These are phyloP conservation scores for Melitaea cinxia DNA, from an alignment of 1,140 invertebrate species.

Conservation along the genomic window DNA sequence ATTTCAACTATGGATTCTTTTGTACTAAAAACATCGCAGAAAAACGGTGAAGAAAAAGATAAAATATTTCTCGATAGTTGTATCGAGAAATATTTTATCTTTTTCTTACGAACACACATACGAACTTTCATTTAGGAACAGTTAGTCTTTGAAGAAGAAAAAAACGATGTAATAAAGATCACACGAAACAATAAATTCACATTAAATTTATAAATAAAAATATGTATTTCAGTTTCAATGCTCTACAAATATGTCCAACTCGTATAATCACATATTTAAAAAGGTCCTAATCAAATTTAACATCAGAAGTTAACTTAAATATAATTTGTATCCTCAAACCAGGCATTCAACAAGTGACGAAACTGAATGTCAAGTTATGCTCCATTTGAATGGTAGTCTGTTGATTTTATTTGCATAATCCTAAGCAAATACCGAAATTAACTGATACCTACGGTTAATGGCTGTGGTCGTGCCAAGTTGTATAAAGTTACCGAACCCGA, in stretches of 20 bases:
- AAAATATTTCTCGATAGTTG: too few species aligned
- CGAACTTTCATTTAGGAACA: too few species aligned
- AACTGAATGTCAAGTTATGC: conserved; percentile 20
- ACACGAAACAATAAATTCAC: too few species aligned
- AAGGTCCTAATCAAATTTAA: conserved; percentile 8
- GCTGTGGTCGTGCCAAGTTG: conserved; percentile 26
- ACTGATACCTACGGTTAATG: conserved; percentile 25
- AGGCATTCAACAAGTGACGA: conserved; percentile 38
- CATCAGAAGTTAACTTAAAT: background rate
- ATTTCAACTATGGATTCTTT: background rate
- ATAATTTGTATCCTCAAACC: background rate
- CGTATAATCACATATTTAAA: background rate
- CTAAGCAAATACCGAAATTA: conserved; percentile 34
- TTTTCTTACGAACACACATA: too few species aligned
- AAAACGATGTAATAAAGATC: too few species aligned
- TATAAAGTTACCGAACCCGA: conserved; percentile 17
- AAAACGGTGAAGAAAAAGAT: background rate
- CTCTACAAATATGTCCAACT: too few species aligned
- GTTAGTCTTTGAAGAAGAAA: too few species aligned
- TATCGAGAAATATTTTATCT: too few species aligned
- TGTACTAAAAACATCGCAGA: background rate
- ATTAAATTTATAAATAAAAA: background rate
- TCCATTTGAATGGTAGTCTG: conserved; percentile 20
- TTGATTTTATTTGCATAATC: conserved; percentile 20
- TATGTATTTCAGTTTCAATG: too few species aligned